Conservation (phyloP, 2,797 vertebrate species). For the Eremophila alpestris region DNA sequence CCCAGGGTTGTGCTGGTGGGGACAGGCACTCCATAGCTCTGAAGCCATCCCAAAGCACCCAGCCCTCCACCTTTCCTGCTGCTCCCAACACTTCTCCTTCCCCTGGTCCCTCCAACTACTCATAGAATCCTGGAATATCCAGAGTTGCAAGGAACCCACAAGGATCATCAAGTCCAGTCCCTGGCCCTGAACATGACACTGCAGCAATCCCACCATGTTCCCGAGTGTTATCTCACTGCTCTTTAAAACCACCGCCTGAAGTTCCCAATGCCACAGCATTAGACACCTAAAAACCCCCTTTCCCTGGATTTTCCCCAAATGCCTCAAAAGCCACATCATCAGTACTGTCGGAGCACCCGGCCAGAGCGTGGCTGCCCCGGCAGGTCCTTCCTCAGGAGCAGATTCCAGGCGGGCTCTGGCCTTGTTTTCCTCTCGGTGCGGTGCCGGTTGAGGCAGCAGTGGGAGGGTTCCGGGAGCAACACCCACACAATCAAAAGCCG, state of each 20-base stretch:
- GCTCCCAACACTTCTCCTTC: background rate
- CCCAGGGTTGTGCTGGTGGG: background rate
- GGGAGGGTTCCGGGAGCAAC: background rate
- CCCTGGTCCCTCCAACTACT: background rate
- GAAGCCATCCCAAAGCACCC: accelerated
- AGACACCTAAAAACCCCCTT: background rate
- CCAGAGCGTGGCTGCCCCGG: accelerated
- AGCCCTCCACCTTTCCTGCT: background rate
- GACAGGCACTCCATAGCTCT: background rate
- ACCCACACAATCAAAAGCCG: slow-evolving; percentile 46
- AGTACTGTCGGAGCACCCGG: accelerated
- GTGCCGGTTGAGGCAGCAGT: background rate
- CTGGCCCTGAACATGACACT: background rate
- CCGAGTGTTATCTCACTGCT: accelerated
- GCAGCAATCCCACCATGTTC: background rate
- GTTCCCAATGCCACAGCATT: accelerated
- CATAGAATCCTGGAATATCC: background rate
- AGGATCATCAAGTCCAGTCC: background rate
- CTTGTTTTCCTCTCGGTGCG: background rate
- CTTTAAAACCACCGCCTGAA: background rate
- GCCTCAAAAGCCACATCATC: background rate
- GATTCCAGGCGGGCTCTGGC: background rate
- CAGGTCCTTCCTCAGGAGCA: background rate
- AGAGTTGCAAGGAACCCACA: background rate
- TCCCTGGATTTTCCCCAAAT: background rate